phyloP scores from a whole-genome alignment of 2,888 invertebrate species.

The Heliconius ethilla region DNA sequence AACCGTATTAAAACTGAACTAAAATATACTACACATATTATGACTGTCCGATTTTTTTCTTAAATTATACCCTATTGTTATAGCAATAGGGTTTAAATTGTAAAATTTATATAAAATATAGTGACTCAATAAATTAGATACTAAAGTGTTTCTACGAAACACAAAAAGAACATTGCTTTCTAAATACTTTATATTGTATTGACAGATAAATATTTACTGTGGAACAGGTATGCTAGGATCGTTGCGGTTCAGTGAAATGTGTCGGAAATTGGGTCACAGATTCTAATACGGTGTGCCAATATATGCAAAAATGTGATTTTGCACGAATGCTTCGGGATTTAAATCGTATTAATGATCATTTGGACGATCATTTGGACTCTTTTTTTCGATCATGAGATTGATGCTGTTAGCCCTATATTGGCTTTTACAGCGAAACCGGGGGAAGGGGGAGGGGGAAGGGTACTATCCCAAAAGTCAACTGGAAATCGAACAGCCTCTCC shows the following conservation, averaged over 20 bases:
- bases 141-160: slow-evolving; percentile 23
- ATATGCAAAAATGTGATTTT: background rate
- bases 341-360: background rate
- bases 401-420: no score
- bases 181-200: slow-evolving; percentile 19
- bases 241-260: background rate
- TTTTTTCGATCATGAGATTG: no score
- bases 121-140: slow-evolving; percentile 25
- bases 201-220: slow-evolving; percentile 7
- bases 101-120: background rate
- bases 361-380: no score
- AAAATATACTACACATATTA: background rate
- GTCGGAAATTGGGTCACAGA: background rate
- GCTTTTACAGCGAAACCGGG: no score
- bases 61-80: background rate
- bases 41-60: background rate
- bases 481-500: background rate
- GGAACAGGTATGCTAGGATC: background rate
- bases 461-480: background rate
- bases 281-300: background rate
- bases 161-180: slow-evolving; percentile 17
- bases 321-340: background rate
- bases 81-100: background rate
- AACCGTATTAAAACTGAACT: slow-evolving; percentile 13
- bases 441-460: no score